phyloP scores from a whole-genome alignment of 2,888 invertebrate genomes.

The Leptinotarsa rubiginosa region DNA sequence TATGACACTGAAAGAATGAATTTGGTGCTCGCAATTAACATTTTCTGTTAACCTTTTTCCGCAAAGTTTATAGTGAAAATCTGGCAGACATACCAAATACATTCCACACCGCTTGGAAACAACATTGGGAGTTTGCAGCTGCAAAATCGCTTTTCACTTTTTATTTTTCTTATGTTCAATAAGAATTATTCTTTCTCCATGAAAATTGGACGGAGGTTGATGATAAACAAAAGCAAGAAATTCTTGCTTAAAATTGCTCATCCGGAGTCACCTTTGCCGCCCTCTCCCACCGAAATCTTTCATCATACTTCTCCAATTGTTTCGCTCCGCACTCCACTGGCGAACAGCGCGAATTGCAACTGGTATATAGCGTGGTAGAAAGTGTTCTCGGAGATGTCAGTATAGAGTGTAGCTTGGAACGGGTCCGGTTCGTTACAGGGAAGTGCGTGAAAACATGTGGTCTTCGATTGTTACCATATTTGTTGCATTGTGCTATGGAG shows the following conservation, averaged over 20 bases:
- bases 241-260: background rate
- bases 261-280: background rate
- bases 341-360: conserved; percentile 31
- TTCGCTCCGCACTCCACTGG: conserved; percentile 31
- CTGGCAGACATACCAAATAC: too few relatives aligned
- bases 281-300: conserved; percentile 1
- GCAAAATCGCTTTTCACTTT: too few relatives aligned
- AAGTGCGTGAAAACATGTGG: conserved; percentile 57
- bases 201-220: too few relatives aligned
- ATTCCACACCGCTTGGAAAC: too few relatives aligned
- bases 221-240: too few relatives aligned
- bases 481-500: conserved; percentile 43
- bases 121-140: too few relatives aligned
- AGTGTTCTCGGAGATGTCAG: conserved; percentile 22
- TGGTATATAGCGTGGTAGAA: conserved; percentile 41
- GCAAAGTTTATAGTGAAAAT: too few relatives aligned
- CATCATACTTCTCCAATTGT: conserved; percentile 7
- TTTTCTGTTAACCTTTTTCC: too few relatives aligned
- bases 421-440: conserved; percentile 27
- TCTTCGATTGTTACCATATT: conserved; percentile 52
- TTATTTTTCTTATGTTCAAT: too few relatives aligned
- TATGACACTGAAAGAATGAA: background rate
- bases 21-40: too few relatives aligned
- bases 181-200: too few relatives aligned
- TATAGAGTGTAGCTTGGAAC: conserved; percentile 21